Conservation (phyloP, 2,113 vertebrate species). For the Perca schrenkii region DNA sequence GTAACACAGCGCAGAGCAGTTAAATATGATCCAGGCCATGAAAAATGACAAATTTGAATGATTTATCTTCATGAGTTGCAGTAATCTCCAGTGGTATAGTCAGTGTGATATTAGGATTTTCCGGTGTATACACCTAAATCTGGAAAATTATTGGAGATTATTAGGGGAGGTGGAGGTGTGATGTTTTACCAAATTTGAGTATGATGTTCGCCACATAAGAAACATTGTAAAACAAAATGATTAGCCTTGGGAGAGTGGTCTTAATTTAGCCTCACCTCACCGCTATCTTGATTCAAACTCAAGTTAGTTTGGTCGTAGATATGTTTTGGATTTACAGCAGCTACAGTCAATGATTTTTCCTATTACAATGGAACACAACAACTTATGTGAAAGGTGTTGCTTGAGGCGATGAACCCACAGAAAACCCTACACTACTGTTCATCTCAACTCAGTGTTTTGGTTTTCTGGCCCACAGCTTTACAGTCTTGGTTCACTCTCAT, state of each 20-base stretch:
- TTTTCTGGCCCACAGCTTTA: too few species aligned
- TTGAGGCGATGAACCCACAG: too few species aligned
- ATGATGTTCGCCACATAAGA: not conserved
- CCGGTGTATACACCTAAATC: not conserved
- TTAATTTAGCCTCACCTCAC: too few species aligned
- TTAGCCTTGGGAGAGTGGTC: too few species aligned
- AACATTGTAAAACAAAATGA: too few species aligned
- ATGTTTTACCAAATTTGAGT: not conserved
- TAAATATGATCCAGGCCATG: not conserved
- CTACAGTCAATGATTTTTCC: not conserved
- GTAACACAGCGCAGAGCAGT: not conserved
- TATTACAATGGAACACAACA: not conserved
- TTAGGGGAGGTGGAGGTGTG: not conserved
- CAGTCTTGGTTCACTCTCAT: too few species aligned
- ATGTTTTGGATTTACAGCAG: not conserved
- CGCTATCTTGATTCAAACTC: not conserved
- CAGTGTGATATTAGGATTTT: not conserved
- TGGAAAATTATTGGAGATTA: not conserved
- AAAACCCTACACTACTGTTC: not conserved
- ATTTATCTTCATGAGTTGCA: not conserved
- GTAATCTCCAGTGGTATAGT: not conserved
- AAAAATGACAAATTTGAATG: not conserved
- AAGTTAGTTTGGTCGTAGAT: not conserved
- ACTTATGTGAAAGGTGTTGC: not conserved
- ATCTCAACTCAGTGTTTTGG: too few species aligned